Conservation (phyloP, 2,888 invertebrate species). For the Brachylomia viminalis region DNA sequence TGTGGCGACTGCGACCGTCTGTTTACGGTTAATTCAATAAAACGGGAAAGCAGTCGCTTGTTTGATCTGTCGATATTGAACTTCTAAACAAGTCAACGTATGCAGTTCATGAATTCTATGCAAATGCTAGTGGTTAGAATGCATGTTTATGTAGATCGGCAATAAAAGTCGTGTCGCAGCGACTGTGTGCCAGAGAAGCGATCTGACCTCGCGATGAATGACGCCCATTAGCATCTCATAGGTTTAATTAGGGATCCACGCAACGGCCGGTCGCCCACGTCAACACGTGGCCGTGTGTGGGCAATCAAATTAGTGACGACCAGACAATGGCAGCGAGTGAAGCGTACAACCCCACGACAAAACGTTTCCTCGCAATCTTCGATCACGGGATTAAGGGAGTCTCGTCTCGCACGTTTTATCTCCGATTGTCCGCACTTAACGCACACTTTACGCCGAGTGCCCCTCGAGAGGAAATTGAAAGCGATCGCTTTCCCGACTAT, state of each 20-base stretch:
- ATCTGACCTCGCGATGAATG: constrained; percentile 83
- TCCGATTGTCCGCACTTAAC: constrained; percentile 91
- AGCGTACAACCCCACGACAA: constrained; percentile 89
- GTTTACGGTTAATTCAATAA: constrained; percentile 82
- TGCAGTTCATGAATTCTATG: constrained; percentile 64
- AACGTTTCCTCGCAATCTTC: constrained; percentile 90
- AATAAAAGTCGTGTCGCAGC: constrained; percentile 75
- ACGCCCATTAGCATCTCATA: constrained; percentile 85
- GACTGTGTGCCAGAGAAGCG: constrained; percentile 67
- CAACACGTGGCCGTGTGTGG: constrained; percentile 81
- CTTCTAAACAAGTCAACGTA: constrained; percentile 78
- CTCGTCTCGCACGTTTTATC: constrained; percentile 90
- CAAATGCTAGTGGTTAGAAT: constrained; percentile 67
- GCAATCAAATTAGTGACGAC: constrained; percentile 87
- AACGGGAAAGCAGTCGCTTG: constrained; percentile 75
- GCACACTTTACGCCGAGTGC: constrained; percentile 90
- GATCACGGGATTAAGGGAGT: constrained; percentile 90
- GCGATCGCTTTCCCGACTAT: constrained; percentile 90
- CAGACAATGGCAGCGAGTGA: constrained; percentile 86
- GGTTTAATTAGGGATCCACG: constrained; percentile 87
- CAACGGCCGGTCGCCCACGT: constrained; percentile 82
- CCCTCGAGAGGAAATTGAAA: constrained; percentile 90
- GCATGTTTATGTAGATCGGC: constrained; percentile 75
- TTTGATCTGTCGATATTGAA: constrained; percentile 77
- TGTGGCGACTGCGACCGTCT: constrained; percentile 78